Evolutionary conservation across 2,797 vertebrate genomes (phyloP), one percentile per base, ranked within the genome.

Genomic region (Moxostoma hubbsi): DNA sequence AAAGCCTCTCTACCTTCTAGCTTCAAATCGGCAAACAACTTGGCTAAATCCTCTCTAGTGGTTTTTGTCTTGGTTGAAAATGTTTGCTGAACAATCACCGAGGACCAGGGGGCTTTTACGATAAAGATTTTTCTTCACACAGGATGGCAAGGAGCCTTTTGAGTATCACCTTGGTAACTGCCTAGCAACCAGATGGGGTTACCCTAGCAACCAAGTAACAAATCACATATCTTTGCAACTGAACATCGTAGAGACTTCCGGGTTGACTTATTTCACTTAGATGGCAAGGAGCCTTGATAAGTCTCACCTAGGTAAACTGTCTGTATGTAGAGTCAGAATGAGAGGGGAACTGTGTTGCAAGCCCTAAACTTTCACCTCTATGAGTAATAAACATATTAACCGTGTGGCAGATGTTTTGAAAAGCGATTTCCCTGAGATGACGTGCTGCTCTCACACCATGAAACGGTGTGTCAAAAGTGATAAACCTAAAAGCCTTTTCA

Each of bases 21-120:
- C 47, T 72, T 43, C 12, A 61, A 13, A 36, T 59, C 58, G 61
- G 58, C 53, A n/a, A 70, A 51, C 62, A 50, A 64, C 62, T 69
- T 61, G 55, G 74, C 70, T 58, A 51, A 47, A 54, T 58, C 50
- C 46, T 46, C 68, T 69, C 70, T 24, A 47, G 77, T 62, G 59
- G 58, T 15, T 61, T 80, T 81, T 61, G 73, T 66, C 63, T 65
- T 12, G 36, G 47, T 67, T 47, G 13, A 85, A 85, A 85, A 59
- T 5, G 81, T 78, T 83, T 79, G 72, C 75, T 83, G 75, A 69
- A 81, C 84, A 79, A 46, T 75, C 75, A 7, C 10, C 11, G 63
- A 73, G 71, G 43, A 58, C 51, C 57, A 64, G 5, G 36, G 46
- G 62, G 45, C 64, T 58, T 78, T 82, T 51, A 49, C 59, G 43